These are phyloP conservation scores for Trogon melanurus DNA, from an alignment of 2,113 vertebrate genomes.

Conservation along the genomic window DNA sequence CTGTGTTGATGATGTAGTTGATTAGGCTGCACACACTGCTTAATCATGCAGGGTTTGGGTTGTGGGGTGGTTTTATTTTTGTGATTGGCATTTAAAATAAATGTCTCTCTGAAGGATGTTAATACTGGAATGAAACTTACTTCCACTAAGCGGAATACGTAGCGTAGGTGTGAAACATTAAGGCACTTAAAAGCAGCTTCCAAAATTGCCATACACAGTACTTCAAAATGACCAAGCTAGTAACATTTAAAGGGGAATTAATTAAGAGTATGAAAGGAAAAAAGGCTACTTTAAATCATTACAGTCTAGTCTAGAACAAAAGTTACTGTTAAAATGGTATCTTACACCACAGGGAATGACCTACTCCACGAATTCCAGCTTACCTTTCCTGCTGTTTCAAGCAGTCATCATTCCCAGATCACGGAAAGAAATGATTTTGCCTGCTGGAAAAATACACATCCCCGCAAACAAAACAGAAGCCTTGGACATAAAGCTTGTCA, in stretches of 20 bases:
- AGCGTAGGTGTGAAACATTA: neutral
- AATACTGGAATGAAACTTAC: neutral
- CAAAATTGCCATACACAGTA: neutral
- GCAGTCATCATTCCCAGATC: neutral
- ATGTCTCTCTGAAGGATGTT: neutral
- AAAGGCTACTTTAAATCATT: neutral
- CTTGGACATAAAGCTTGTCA: neutral
- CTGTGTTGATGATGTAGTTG: neutral
- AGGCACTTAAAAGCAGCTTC: neutral
- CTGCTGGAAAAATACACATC: neutral
- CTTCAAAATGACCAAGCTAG: neutral
- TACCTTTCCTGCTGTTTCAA: neutral
- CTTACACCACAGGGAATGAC: neutral
- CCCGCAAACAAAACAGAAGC: neutral
- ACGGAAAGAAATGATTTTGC: neutral
- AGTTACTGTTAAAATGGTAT: neutral
- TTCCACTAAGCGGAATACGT: accelerated
- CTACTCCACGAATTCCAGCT: neutral
- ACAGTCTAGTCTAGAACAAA: neutral
- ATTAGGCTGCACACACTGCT: neutral
- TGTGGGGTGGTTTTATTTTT: neutral
- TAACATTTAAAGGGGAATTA: neutral
- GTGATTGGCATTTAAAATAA: neutral
- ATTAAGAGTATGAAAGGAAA: neutral
- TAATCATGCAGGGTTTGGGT: neutral